phyloP scores from a whole-genome alignment of 2,113 vertebrate species.

The Entosphenus tridentatus region DNA sequence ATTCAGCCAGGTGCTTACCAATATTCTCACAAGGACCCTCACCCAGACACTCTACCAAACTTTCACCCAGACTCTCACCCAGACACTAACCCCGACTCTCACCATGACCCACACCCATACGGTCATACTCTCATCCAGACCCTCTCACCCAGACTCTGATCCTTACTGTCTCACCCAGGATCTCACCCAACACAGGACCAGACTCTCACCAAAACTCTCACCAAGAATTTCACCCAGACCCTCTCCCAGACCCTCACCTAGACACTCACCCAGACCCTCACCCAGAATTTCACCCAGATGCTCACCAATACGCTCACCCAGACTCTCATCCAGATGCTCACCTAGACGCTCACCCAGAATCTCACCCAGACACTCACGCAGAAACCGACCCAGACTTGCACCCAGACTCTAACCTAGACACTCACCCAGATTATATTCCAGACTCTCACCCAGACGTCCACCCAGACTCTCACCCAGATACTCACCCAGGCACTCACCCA shows the following conservation, averaged over 20 bases:
- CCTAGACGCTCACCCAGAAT: neutral
- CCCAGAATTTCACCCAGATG: neutral
- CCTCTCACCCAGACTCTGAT: neutral
- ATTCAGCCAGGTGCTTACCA: too few relatives aligned
- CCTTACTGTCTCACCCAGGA: neutral
- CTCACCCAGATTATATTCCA: neutral
- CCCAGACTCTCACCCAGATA: neutral
- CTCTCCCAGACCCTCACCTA: neutral
- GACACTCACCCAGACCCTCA: neutral
- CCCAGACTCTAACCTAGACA: neutral
- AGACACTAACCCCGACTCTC: too few relatives aligned
- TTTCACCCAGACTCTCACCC: too few relatives aligned
- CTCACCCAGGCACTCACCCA: neutral
- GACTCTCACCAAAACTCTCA: neutral
- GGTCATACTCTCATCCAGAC: too few relatives aligned
- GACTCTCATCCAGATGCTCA: neutral
- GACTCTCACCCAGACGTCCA: neutral
- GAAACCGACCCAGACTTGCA: neutral
- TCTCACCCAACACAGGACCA: neutral
- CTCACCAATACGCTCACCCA: neutral
- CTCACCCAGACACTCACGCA: neutral
- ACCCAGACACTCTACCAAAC: too few relatives aligned
- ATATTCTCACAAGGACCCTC: too few relatives aligned
- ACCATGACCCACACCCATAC: too few relatives aligned
- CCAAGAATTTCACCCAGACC: neutral